Percentiles rank a stretch among this genome's conserved stretches.
Conservation (phyloP, 2,113 vertebrate species). For the Calidris pygmaea region DNA sequence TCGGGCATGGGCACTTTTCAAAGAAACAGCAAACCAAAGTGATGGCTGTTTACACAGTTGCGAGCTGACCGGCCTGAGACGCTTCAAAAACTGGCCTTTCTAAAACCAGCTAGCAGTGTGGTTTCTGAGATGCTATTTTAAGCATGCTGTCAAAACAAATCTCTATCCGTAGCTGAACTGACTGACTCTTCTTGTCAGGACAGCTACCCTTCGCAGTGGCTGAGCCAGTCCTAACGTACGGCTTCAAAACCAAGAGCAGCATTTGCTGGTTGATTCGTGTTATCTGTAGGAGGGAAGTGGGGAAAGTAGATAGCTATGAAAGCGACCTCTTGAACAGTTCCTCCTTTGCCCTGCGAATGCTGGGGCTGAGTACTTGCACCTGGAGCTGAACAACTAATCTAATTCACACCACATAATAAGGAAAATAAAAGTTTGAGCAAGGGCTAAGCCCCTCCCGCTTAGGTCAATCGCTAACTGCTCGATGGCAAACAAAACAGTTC, state of each 20-base stretch:
- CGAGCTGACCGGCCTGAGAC: not conserved
- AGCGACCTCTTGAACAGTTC: not conserved
- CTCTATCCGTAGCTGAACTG: slow-evolving; percentile 1
- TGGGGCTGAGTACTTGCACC: not conserved
- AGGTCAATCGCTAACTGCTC: not conserved
- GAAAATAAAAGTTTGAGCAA: not conserved
- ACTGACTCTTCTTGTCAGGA: slow-evolving; percentile 29
- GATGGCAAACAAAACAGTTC: not conserved
- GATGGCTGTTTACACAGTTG: not conserved
- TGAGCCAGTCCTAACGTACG: not conserved
- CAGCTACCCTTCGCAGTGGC: not conserved
- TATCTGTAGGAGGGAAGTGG: not conserved
- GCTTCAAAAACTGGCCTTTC: not conserved
- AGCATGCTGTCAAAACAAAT: slow-evolving; percentile 47
- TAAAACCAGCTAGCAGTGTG: not conserved
- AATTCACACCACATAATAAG: not conserved
- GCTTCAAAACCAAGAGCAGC: not conserved
- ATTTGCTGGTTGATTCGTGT: not conserved
- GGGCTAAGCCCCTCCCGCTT: not conserved
- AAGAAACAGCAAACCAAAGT: not conserved
- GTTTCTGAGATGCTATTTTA: slow-evolving; percentile 46
- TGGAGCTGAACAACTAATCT: not conserved
- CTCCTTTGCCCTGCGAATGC: not conserved
- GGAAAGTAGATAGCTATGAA: not conserved
- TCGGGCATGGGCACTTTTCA: not conserved